Evolutionary conservation across 2,797 vertebrate species (phyloP).

Genomic region (Scolopax bukidnonensis): DNA sequence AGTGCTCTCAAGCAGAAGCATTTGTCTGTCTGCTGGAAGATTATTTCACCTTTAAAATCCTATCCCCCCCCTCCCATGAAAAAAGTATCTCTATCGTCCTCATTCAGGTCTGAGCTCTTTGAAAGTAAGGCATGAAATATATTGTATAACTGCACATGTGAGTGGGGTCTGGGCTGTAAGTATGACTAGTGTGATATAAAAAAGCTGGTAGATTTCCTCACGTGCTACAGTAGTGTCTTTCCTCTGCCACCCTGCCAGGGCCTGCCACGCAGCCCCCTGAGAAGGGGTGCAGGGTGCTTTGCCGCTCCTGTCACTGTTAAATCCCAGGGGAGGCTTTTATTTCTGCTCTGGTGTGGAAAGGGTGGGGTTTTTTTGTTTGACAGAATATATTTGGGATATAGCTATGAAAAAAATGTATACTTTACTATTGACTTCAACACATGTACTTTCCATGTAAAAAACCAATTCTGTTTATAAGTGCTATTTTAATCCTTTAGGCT

Average conservation of each 20-base stretch:
- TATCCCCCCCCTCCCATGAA: not conserved
- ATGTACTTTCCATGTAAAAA: not conserved
- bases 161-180: not conserved
- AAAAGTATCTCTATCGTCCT: not conserved
- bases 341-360: not conserved
- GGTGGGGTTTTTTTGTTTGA: not conserved
- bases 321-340: not conserved
- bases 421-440: not conserved
- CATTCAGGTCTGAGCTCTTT: not conserved
- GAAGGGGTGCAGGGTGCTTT: not conserved
- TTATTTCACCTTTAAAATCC: constrained; percentile 2
- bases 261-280: not conserved
- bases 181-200: not conserved
- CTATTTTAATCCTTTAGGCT: not conserved
- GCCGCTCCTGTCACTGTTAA: not conserved
- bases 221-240: not conserved
- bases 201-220: not conserved
- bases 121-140: not conserved
- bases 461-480: not conserved
- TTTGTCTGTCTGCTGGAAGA: not conserved
- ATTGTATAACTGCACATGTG: not conserved
- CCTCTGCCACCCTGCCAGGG: not conserved
- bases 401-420: not conserved
- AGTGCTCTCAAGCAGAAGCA: not conserved
- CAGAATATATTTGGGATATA: not conserved